phyloP scores from a whole-genome alignment of 2,113 vertebrate species.

The Sphyrna mokarran region DNA sequence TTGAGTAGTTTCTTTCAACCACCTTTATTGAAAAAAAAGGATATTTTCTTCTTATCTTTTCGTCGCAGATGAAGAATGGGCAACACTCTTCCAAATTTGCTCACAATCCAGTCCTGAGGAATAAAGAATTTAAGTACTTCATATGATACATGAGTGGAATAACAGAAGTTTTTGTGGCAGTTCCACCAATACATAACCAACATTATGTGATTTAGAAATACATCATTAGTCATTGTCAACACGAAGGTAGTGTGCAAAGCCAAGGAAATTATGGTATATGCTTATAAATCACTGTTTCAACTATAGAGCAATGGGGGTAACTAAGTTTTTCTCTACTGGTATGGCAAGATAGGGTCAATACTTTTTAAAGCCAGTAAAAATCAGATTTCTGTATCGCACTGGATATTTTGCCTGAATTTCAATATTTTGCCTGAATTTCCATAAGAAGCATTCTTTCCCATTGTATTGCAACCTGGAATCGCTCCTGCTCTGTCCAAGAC shows the following conservation, averaged over 20 bases:
- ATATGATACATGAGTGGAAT: neutral
- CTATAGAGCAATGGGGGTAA: neutral
- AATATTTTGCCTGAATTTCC: neutral
- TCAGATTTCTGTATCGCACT: neutral
- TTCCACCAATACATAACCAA: neutral
- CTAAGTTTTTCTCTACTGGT: neutral
- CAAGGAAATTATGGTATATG: neutral
- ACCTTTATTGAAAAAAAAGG: conserved; percentile 52
- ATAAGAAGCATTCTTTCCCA: no score
- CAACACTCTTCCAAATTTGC: conserved; percentile 90
- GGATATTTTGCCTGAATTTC: neutral
- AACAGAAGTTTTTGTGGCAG: neutral
- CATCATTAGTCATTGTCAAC: neutral
- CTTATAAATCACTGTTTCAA: neutral
- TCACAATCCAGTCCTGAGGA: conserved; percentile 88
- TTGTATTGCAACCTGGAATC: no score
- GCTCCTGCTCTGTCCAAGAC: no score
- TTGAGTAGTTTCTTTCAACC: neutral
- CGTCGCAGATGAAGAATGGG: conserved; percentile 75
- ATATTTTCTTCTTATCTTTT: conserved; percentile 72
- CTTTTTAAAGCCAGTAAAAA: neutral
- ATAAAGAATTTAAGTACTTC: conserved; percentile 24
- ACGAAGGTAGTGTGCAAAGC: neutral
- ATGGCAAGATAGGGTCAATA: neutral
- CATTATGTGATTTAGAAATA: neutral